A percentile compares a stretch with the other conserved stretches of the same genome.
phyloP scores from a whole-genome alignment of 2,797 vertebrate genomes.

The Paratrypauchen microcephalus region DNA sequence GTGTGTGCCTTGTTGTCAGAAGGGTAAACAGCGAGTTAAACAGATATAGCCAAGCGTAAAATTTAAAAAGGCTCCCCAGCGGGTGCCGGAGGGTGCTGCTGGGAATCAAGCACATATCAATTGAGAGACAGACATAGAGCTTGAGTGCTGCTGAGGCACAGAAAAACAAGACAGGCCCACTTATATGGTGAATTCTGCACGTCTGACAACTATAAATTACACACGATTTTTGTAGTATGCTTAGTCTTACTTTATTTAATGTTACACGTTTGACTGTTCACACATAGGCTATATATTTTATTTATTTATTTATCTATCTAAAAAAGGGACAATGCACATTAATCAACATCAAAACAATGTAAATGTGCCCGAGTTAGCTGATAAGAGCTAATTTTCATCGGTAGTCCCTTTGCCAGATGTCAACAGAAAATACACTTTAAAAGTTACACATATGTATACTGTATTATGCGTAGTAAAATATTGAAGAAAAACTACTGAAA shows the following conservation, averaged over 20 bases:
- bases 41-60: conserved; percentile 99
- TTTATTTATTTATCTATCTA: too few species aligned
- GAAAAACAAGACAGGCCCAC: conserved; percentile 13
- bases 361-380: too few species aligned
- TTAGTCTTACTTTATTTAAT: neutral
- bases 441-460: too few species aligned
- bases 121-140: conserved; percentile 68
- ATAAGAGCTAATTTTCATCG: too few species aligned
- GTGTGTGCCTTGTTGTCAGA: conserved; percentile 80
- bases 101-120: conserved; percentile 99
- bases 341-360: too few species aligned
- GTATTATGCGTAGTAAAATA: too few species aligned
- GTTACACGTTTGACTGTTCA: neutral
- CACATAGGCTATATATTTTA: too few species aligned
- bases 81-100: conserved; percentile 89
- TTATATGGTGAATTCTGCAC: conserved; percentile 10
- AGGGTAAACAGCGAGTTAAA: conserved; percentile 99
- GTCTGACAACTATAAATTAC: conserved; percentile 34
- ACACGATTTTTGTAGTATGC: neutral
- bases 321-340: too few species aligned
- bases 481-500: neutral
- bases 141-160: conserved; percentile 32
- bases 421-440: too few species aligned
- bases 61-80: conserved; percentile 96
- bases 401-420: too few species aligned